These are phyloP conservation scores for Alentia gelatinosa DNA, from an alignment of 2,888 invertebrate genomes.

Conservation along the genomic window DNA sequence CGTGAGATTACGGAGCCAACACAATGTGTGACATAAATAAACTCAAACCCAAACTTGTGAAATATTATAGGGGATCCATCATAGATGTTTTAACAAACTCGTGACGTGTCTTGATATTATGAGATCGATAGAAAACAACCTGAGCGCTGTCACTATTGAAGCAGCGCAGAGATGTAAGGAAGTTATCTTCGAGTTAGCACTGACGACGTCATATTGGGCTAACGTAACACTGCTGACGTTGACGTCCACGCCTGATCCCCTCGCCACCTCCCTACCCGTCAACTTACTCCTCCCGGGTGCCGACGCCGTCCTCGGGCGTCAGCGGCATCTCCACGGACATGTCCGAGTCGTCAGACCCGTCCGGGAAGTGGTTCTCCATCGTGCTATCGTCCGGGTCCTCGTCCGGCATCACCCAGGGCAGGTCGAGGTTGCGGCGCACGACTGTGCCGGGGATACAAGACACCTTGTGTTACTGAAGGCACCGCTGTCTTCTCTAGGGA, in stretches of 20 bases:
- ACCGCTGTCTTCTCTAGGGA: no score
- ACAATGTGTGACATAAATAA: no score
- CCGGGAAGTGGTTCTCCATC: neutral
- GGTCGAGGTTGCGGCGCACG: neutral
- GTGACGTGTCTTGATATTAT: no score
- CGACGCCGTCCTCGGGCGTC: neutral
- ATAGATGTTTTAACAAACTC: no score
- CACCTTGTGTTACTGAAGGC: neutral
- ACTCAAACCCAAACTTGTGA: no score
- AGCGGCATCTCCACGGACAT: neutral
- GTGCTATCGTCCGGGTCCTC: neutral
- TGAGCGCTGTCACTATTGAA: no score
- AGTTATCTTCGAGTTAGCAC: no score
- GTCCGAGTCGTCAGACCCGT: neutral
- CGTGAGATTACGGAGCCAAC: no score
- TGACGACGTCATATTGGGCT: neutral
- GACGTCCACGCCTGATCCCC: neutral
- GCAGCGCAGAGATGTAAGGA: no score
- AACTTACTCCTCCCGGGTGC: slow-evolving; percentile 25
- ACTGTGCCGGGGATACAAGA: neutral
- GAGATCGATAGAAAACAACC: no score
- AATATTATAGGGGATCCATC: no score
- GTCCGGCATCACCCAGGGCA: neutral
- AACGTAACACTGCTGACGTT: neutral
- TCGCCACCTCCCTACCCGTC: neutral